Evolutionary conservation across 2,113 vertebrate genomes (phyloP).

Genomic region (Cairina moschata): DNA sequence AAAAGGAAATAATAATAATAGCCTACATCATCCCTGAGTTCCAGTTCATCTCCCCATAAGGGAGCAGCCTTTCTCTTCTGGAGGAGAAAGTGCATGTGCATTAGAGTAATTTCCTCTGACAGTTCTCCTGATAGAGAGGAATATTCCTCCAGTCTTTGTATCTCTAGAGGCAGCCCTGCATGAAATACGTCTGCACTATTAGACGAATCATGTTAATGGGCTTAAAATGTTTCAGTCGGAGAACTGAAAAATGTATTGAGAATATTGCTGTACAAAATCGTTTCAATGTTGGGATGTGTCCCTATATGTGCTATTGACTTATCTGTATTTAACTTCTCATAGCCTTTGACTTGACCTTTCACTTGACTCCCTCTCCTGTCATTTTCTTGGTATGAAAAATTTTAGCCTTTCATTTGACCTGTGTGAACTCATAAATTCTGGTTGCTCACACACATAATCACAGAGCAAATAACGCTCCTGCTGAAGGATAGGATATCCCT

Average conservation of each 20-base stretch:
- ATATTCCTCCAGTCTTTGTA: neutral
- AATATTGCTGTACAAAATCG: neutral
- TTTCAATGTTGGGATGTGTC: constrained; percentile 3
- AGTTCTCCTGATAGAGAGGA: constrained; percentile 36
- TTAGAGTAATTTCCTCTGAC: constrained; percentile 52
- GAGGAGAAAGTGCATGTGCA: neutral
- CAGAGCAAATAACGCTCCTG: neutral
- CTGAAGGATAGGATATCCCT: neutral
- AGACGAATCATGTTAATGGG: constrained; percentile 42
- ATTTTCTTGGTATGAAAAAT: constrained; percentile 26
- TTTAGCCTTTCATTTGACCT: constrained; percentile 33
- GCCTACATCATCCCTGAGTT: constrained; percentile 21
- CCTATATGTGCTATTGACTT: neutral
- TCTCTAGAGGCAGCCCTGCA: constrained; percentile 38
- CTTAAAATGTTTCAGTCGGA: constrained; percentile 31
- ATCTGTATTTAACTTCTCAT: constrained; percentile 9
- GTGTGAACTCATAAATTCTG: constrained; percentile 44
- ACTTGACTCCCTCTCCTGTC: constrained; percentile 1
- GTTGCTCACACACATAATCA: constrained; percentile 17
- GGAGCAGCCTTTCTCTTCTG: constrained; percentile 21
- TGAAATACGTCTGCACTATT: constrained; percentile 47
- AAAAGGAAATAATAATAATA: constrained; percentile 31
- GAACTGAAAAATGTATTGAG: constrained; percentile 26
- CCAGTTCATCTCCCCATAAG: constrained; percentile 22
- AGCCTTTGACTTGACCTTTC: constrained; percentile 50